Evolutionary conservation across 2,888 invertebrate species (phyloP).

Genomic region (Yponomeuta evonymella): DNA sequence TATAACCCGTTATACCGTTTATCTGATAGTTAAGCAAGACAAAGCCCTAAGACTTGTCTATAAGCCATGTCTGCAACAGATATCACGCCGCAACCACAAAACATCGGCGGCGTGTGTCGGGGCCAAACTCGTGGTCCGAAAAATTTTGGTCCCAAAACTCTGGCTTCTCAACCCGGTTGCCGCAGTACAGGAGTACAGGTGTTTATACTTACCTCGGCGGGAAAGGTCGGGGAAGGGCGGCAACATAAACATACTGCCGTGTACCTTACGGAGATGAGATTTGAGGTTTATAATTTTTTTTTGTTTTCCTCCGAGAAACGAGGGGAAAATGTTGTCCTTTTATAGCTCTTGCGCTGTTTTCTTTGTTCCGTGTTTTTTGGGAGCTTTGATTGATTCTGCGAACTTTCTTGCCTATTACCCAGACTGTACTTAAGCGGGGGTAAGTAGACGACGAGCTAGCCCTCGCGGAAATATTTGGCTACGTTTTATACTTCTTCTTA

Average conservation of each 20-base stretch:
- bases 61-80: too few relatives aligned
- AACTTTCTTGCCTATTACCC: not conserved
- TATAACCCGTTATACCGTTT: too few relatives aligned
- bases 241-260: not conserved
- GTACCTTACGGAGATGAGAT: not conserved
- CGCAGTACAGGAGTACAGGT: not conserved
- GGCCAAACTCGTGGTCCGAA: not conserved
- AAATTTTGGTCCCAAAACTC: not conserved
- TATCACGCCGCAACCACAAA: too few relatives aligned
- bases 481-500: too few relatives aligned
- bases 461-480: too few relatives aligned
- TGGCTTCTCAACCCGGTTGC: not conserved
- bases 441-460: not conserved
- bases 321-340: not conserved
- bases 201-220: not conserved
- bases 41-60: too few relatives aligned
- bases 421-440: not conserved
- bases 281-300: constrained; percentile 3
- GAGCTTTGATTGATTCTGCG: not conserved
- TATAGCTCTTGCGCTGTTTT: not conserved
- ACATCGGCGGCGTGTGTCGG: too few relatives aligned
- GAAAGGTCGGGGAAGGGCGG: not conserved
- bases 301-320: not conserved
- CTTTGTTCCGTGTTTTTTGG: not conserved
- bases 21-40: too few relatives aligned